Evolutionary conservation across 1,140 invertebrate species (phyloP).

Genomic region (Diorhabda sublineata): DNA sequence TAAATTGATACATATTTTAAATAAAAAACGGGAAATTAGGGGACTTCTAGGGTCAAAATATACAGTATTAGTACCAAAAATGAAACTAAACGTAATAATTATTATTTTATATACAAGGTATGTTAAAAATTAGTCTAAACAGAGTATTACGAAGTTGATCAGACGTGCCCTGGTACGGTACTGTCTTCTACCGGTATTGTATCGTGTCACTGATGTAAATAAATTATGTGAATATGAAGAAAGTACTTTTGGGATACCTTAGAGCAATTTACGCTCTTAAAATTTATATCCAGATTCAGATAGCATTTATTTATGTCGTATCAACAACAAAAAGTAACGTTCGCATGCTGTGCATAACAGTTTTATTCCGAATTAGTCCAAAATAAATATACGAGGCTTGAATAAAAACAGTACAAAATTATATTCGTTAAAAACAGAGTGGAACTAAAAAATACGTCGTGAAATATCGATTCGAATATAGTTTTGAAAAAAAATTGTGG

Average conservation of each 20-base stretch:
- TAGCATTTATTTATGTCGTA: slow-evolving; percentile 6
- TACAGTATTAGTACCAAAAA: not conserved
- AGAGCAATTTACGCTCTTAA: slow-evolving; percentile 9
- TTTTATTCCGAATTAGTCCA: not conserved
- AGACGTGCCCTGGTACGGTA: not conserved
- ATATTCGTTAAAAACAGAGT: not conserved
- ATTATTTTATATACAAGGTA: not conserved
- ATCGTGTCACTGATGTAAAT: slow-evolving; percentile 14
- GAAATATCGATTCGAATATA: not conserved
- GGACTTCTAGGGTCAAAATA: not conserved
- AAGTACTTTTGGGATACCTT: slow-evolving; percentile 7
- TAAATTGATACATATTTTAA: not conserved
- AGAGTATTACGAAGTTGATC: not conserved
- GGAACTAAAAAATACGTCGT: not conserved
- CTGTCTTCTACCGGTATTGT: slow-evolving; percentile 8
- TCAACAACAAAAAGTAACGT: not conserved
- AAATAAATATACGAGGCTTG: not conserved
- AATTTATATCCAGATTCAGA: slow-evolving; percentile 12
- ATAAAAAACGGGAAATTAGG: not conserved
- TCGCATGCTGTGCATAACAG: not conserved
- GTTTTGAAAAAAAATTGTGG: not conserved
- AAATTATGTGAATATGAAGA: slow-evolving; percentile 15
- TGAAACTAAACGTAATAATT: not conserved
- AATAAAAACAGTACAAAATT: no score
- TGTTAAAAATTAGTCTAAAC: not conserved